Conservation (phyloP, 2,113 vertebrate genomes). For the Saccopteryx bilineata region DNA sequence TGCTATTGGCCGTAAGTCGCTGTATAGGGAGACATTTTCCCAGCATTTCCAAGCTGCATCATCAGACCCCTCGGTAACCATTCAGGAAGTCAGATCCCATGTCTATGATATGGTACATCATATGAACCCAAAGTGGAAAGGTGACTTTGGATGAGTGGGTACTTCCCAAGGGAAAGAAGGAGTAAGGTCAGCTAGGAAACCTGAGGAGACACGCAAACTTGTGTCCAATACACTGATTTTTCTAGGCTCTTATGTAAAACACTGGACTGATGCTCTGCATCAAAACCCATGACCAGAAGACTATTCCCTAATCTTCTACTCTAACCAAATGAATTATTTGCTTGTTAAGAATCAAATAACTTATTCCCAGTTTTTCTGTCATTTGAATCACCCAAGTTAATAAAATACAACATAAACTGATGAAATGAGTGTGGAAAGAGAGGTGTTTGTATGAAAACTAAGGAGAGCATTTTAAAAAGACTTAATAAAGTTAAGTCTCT, state of each 20-base stretch:
- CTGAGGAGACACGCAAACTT: neutral
- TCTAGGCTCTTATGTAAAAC: neutral
- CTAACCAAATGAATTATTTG: neutral
- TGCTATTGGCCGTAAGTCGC: neutral
- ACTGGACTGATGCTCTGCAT: neutral
- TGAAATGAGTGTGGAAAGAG: neutral
- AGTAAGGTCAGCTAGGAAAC: neutral
- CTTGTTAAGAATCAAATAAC: neutral
- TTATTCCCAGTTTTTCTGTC: slow-evolving; percentile 10
- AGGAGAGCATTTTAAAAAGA: neutral
- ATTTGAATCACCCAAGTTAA: slow-evolving; percentile 33
- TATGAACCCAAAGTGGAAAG: slow-evolving; percentile 5
- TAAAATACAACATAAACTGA: neutral
- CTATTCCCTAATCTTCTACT: neutral
- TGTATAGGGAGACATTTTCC: neutral
- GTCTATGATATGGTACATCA: neutral
- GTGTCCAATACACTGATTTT: neutral
- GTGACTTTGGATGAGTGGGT: neutral
- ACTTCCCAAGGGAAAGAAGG: neutral
- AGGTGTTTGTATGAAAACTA: neutral
- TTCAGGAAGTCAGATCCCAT: neutral
- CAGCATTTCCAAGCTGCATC: neutral
- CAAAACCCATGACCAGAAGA: neutral
- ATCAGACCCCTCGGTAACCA: neutral
- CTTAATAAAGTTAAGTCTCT: neutral